Evolutionary conservation across 2,888 invertebrate species (phyloP), one percentile per base, ranked within the genome.

Genomic region (Nematopogon swammerdamellus): DNA sequence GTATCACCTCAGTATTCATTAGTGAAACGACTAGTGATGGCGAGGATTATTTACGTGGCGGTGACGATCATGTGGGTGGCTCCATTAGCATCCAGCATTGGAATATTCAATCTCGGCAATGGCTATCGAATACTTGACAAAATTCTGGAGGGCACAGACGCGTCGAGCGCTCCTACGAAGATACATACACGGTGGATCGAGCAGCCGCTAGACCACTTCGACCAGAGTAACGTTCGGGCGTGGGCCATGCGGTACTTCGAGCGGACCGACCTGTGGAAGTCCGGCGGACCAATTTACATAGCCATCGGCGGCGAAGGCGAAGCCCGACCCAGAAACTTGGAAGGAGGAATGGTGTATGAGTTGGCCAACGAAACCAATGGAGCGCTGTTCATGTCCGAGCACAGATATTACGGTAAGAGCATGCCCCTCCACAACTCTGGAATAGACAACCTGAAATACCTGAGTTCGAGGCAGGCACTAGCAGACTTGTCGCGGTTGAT

Each of bases 391-490:
- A 52, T 54, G 54, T 49, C 52, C 10, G 77, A 76, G 58, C 76
- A 76, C 47, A 68, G 77, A 53, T 77, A 72, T 57, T 76, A 76
- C 42, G 76, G 76, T 1, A 58, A 68, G 18, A 76, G 75, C 52
- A 66, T 65, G 53, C 76, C 76, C 2, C 62, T 72, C 10, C 44
- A 64, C 17, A 57, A 64, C n/a, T 59, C 59, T 2, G 65, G 56
- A 2, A 57, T 62, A 1, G 59, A 68, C 52, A 67, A 67, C 51
- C 59, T 76, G n/a, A 58, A 61, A 49, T 75, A 63, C 54, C 60
- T 76, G 10, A 71, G 63, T 56, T 62, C 72, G 1, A 61, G 61
- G 50, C 77, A 76, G 62, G 72, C 74, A 6, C 58, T 76, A 29
- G 74, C 72, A 17, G 76, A 77, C 58, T 55, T 66, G 17, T 72